These are phyloP conservation scores for Sparidentex hasta DNA, from an alignment of 2,797 vertebrate genomes.

Conservation along the genomic window DNA sequence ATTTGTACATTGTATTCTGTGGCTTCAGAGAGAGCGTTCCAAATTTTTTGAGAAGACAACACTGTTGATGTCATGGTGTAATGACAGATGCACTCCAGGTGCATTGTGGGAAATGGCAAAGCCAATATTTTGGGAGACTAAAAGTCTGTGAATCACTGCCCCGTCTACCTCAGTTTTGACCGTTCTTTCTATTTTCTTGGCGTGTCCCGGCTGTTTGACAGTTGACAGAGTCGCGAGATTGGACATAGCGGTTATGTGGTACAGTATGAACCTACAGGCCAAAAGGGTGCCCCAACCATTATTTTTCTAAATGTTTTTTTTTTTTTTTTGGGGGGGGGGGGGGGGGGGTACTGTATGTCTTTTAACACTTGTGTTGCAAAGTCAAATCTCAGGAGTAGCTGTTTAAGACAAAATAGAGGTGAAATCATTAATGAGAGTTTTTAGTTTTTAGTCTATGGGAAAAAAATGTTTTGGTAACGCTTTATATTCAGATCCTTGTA, in stretches of 20 bases:
- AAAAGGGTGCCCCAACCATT: not conserved
- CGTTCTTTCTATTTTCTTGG: not conserved
- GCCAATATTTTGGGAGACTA: not conserved
- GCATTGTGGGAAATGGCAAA: not conserved
- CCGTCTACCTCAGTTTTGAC: not conserved
- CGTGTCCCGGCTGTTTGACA: not conserved
- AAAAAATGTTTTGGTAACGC: too few relatives aligned
- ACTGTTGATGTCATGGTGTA: not conserved
- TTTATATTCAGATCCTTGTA: too few relatives aligned
- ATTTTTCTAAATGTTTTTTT: too few relatives aligned
- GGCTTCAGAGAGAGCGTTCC: not conserved
- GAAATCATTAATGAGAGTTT: not conserved
- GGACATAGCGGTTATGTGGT: not conserved
- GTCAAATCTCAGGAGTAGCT: not conserved
- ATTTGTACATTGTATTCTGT: not conserved
- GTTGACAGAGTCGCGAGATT: not conserved
- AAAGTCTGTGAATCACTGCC: not conserved
- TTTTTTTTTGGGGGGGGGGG: too few relatives aligned
- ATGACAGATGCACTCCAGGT: conserved; percentile 1
- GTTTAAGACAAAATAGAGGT: not conserved
- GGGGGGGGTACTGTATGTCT: too few relatives aligned
- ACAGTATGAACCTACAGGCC: not conserved
- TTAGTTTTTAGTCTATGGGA: too few relatives aligned
- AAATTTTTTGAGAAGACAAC: not conserved
- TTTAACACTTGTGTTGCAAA: too few relatives aligned